Evolutionary conservation across 1,140 invertebrate genomes (phyloP).

Genomic region (Heliconius hewitsoni): DNA sequence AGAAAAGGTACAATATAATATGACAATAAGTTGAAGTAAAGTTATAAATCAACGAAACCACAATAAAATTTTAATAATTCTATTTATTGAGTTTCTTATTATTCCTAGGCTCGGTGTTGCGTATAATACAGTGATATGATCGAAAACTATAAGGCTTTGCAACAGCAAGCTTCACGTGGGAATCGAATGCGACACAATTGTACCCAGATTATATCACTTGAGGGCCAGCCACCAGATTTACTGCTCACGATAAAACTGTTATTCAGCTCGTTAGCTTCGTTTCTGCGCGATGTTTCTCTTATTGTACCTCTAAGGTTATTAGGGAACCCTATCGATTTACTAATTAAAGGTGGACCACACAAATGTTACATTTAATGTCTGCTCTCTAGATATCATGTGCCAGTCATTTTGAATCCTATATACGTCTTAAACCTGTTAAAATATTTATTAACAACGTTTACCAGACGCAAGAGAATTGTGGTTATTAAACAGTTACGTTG

Average conservation of each 20-base stretch:
- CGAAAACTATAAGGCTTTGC: conserved; percentile 36
- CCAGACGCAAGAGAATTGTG: neutral
- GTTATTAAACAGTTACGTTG: neutral
- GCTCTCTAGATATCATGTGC: neutral
- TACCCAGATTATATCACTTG: conserved; percentile 47
- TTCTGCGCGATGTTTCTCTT: conserved; percentile 38
- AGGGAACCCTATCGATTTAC: conserved; percentile 35
- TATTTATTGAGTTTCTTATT: neutral
- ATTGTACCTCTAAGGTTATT: conserved; percentile 35
- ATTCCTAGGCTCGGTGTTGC: neutral
- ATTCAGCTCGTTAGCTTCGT: conserved; percentile 49
- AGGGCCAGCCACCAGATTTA: conserved; percentile 49
- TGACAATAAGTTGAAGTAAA: neutral
- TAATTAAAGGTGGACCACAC: conserved; percentile 39
- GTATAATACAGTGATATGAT: conserved; percentile 38
- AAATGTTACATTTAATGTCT: conserved; percentile 21
- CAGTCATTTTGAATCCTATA: neutral
- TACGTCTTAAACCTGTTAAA: neutral
- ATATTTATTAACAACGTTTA: neutral
- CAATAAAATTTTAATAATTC: neutral
- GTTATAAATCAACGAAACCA: neutral
- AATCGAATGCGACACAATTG: conserved; percentile 48
- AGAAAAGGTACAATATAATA: neutral
- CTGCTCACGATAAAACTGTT: conserved; percentile 50
- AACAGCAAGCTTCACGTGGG: conserved; percentile 43